Percentiles rank a stretch among this genome's conserved stretches.
These are phyloP conservation scores for Coenonympha arcania DNA, from an alignment of 2,888 invertebrate genomes.

Conservation along the genomic window DNA sequence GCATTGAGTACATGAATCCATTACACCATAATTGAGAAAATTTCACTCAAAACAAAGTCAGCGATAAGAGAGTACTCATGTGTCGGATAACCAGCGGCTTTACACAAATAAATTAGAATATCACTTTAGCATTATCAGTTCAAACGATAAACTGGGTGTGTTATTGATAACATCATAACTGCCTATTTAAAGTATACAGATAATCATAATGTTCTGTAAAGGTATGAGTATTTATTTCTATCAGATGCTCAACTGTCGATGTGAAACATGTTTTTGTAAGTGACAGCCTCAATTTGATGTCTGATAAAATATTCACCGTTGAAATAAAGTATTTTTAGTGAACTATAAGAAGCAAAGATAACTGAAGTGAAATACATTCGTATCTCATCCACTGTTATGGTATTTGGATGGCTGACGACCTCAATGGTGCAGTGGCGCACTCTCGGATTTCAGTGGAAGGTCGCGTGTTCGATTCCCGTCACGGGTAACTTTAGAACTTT, in stretches of 20 bases:
- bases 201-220: not conserved
- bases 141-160: constrained; percentile 5
- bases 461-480: too few relatives aligned
- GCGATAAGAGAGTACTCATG: not conserved
- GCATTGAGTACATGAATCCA: too few relatives aligned
- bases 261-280: not conserved
- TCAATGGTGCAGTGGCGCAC: too few relatives aligned
- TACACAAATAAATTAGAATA: constrained; percentile 1
- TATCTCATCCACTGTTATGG: too few relatives aligned
- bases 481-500: too few relatives aligned
- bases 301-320: not conserved
- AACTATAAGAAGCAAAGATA: too few relatives aligned
- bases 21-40: too few relatives aligned
- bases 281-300: not conserved
- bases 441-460: too few relatives aligned
- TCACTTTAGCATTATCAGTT: constrained; percentile 5
- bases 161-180: constrained; percentile 3
- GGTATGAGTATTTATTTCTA: too few relatives aligned
- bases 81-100: not conserved
- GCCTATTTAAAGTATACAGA: not conserved
- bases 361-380: too few relatives aligned
- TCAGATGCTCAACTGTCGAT: not conserved
- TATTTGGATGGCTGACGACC: too few relatives aligned
- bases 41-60: not conserved
- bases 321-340: too few relatives aligned